phyloP scores from a whole-genome alignment of 2,888 invertebrate genomes.

The Tortrix viridana region DNA sequence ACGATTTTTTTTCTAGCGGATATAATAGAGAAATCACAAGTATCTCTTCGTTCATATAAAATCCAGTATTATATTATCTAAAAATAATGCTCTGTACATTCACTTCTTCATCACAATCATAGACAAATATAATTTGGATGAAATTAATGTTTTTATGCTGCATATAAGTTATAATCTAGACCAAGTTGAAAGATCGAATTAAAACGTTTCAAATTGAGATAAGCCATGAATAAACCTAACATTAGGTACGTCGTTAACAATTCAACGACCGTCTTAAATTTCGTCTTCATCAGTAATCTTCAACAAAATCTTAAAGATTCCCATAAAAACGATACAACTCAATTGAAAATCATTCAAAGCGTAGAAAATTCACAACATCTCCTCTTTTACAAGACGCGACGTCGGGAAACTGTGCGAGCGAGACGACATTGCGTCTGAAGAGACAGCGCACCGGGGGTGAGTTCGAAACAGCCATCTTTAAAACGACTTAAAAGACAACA shows the following conservation, averaged over 20 bases:
- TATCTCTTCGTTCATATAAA: too few species aligned
- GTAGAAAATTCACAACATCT: constrained; percentile 40
- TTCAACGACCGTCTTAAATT: not conserved
- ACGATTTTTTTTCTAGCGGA: too few species aligned
- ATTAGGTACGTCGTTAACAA: not conserved
- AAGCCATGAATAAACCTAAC: not conserved
- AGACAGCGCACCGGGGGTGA: constrained; percentile 78
- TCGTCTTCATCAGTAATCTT: not conserved
- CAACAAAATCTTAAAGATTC: constrained; percentile 8
- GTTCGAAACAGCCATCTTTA: constrained; percentile 46
- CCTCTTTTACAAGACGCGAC: constrained; percentile 44
- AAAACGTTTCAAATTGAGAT: too few species aligned
- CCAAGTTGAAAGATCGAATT: too few species aligned
- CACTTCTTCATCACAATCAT: too few species aligned
- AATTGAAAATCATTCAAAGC: constrained; percentile 34
- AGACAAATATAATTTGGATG: too few species aligned
- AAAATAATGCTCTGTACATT: too few species aligned
- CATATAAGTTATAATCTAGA: too few species aligned
- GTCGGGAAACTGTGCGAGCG: constrained; percentile 75
- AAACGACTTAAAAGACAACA: constrained; percentile 49
- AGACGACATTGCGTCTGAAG: constrained; percentile 78
- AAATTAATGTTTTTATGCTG: too few species aligned
- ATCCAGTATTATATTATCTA: too few species aligned
- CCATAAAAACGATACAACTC: constrained; percentile 25
- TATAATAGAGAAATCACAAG: too few species aligned